Evolutionary conservation across 2,888 invertebrate genomes (phyloP).

Genomic region (Dimorphilus gyrociliatus): DNA sequence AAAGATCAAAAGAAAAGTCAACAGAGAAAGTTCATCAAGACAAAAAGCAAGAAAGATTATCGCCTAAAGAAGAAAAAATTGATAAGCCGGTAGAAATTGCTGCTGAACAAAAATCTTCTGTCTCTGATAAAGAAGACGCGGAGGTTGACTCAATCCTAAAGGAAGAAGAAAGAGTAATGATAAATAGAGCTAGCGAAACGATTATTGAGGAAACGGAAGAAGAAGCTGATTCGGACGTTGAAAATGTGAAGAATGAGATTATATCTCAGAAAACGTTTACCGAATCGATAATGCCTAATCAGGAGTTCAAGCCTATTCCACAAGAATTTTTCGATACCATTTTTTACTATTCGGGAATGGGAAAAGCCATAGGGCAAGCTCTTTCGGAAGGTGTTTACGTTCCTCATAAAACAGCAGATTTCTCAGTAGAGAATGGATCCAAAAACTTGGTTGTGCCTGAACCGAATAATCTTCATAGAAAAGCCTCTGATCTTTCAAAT

Average conservation of each 20-base stretch:
- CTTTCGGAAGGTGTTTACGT: slow-evolving; percentile 13
- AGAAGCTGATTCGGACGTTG: not conserved
- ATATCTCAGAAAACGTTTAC: slow-evolving; percentile 3
- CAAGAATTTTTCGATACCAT: slow-evolving; percentile 12
- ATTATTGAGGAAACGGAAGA: not conserved
- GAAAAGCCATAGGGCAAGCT: slow-evolving; percentile 10
- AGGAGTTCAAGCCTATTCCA: slow-evolving; percentile 7
- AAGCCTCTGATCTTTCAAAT: slow-evolving; percentile 9
- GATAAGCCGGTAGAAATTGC: slow-evolving; percentile 1
- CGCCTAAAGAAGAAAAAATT: not conserved
- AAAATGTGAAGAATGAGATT: slow-evolving; percentile 1
- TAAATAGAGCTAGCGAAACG: not conserved
- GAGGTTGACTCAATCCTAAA: not conserved
- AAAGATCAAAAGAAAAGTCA: not conserved
- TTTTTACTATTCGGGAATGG: slow-evolving; percentile 15
- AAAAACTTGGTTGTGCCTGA: too few species aligned
- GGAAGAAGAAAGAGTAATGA: not conserved
- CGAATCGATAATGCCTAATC: slow-evolving; percentile 2
- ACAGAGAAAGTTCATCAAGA: not conserved
- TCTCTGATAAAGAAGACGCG: not conserved
- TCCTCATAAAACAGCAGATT: slow-evolving; percentile 8
- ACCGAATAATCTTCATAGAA: slow-evolving; percentile 7
- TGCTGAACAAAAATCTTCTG: not conserved
- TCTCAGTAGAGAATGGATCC: slow-evolving; percentile 9
- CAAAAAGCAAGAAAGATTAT: too few species aligned